Evolutionary conservation across 2,113 vertebrate species (phyloP).

Genomic region (Pandion haliaetus): DNA sequence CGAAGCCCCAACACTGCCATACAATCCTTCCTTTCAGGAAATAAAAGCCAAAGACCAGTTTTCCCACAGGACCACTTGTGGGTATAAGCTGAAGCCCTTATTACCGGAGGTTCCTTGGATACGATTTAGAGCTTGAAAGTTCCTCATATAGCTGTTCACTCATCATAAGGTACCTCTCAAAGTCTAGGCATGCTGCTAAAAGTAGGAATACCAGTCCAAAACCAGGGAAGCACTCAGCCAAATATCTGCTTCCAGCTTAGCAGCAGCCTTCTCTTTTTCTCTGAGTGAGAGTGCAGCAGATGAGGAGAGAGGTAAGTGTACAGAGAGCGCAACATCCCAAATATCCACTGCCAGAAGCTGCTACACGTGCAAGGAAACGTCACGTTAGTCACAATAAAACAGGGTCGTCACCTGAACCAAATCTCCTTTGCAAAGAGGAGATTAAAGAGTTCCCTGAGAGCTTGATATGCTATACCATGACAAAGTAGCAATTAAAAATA

Average conservation of each 20-base stretch:
- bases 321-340: background rate
- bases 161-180: conserved; percentile 43
- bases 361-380: rapidly evolving
- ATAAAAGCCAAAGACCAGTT: conserved; percentile 60
- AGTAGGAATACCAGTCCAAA: background rate
- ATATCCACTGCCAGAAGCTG: background rate
- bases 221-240: background rate
- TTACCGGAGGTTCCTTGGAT: conserved; percentile 57
- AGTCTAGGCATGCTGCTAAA: conserved; percentile 17
- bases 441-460: background rate
- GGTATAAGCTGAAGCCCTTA: conserved; percentile 55
- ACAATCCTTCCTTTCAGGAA: conserved; percentile 69
- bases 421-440: background rate
- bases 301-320: background rate
- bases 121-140: conserved; percentile 7
- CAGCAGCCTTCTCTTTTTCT: background rate
- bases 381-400: background rate
- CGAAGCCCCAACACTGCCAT: conserved; percentile 35
- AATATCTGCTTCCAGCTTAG: background rate
- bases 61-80: conserved; percentile 55
- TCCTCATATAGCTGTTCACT: conserved; percentile 52
- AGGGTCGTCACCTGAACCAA: background rate
- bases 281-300: background rate
- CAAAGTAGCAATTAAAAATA: background rate
- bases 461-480: background rate